phyloP scores from a whole-genome alignment of 2,797 vertebrate genomes.

The Channa striata region DNA sequence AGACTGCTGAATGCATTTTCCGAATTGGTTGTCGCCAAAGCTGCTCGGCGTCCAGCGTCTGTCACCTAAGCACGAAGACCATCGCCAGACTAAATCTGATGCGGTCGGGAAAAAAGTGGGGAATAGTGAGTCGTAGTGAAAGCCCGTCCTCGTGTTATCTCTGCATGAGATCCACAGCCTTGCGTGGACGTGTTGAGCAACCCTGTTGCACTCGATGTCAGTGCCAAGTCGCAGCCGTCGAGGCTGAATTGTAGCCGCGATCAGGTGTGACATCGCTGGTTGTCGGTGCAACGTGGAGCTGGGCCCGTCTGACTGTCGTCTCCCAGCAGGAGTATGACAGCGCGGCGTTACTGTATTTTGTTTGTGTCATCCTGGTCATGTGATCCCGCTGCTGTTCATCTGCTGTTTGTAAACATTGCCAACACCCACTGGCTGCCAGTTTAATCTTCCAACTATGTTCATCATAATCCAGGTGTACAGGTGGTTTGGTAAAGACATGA shows the following conservation, averaged over 20 bases:
- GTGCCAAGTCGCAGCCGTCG: constrained; percentile 39
- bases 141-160: constrained; percentile 65
- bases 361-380: constrained; percentile 35
- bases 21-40: neutral
- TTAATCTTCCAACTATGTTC: neutral
- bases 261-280: constrained; percentile 32
- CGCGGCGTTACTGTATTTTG: constrained; percentile 16
- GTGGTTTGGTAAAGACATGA: neutral
- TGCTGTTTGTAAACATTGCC: constrained; percentile 60
- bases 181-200: constrained; percentile 50
- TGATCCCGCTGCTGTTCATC: constrained; percentile 33
- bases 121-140: constrained; percentile 37
- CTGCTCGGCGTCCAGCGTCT: too few species aligned
- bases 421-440: constrained; percentile 15
- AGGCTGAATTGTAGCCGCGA: constrained; percentile 14
- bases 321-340: constrained; percentile 12
- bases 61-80: neutral
- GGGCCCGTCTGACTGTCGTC: constrained; percentile 19
- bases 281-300: constrained; percentile 1
- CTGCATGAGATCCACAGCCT: constrained; percentile 44
- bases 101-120: constrained; percentile 44
- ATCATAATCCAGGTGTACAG: neutral
- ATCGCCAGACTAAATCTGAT: constrained; percentile 25
- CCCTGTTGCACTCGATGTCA: constrained; percentile 43
- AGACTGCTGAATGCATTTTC: constrained; percentile 16